Evolutionary conservation across 2,888 invertebrate genomes (phyloP).

Genomic region (Ichneumoninae sp.): DNA sequence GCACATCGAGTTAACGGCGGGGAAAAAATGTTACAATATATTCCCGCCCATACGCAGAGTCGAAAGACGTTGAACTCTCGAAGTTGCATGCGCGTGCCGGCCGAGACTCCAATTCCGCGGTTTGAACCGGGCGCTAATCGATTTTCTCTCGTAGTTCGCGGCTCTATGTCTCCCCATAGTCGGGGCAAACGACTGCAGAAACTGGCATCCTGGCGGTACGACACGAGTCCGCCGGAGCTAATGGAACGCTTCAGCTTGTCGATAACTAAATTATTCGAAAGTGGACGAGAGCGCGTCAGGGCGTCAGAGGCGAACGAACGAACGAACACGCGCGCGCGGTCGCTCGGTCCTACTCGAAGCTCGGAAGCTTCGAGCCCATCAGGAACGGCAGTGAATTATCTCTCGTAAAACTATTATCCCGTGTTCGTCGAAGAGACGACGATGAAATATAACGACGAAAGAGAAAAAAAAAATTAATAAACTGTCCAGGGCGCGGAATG

Average conservation of each 20-base stretch:
- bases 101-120: slow-evolving; percentile 11
- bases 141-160: slow-evolving; percentile 71
- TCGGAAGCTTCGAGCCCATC: slow-evolving; percentile 28
- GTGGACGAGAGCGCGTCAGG: slow-evolving; percentile 65
- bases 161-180: slow-evolving; percentile 17
- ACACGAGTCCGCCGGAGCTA: slow-evolving; percentile 68
- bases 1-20: not conserved
- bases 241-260: slow-evolving; percentile 79
- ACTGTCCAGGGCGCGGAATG: slow-evolving; percentile 14
- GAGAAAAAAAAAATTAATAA: slow-evolving; percentile 19
- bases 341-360: not conserved
- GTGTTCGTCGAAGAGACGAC: slow-evolving; percentile 48
- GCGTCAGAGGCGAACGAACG: slow-evolving; percentile 45
- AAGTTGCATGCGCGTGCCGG: slow-evolving; percentile 15
- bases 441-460: slow-evolving; percentile 34
- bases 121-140: slow-evolving; percentile 72
- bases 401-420: slow-evolving; percentile 60
- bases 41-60: not conserved
- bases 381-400: slow-evolving; percentile 58
- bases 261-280: slow-evolving; percentile 81
- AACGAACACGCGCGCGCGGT: not conserved
- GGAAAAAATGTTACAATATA: not conserved
- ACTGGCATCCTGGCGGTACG: slow-evolving; percentile 16
- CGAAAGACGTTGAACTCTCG: slow-evolving; percentile 14
- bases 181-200: slow-evolving; percentile 44